Conservation (phyloP, 2,113 vertebrate genomes). For the Petrocephalus microphthalmus region DNA sequence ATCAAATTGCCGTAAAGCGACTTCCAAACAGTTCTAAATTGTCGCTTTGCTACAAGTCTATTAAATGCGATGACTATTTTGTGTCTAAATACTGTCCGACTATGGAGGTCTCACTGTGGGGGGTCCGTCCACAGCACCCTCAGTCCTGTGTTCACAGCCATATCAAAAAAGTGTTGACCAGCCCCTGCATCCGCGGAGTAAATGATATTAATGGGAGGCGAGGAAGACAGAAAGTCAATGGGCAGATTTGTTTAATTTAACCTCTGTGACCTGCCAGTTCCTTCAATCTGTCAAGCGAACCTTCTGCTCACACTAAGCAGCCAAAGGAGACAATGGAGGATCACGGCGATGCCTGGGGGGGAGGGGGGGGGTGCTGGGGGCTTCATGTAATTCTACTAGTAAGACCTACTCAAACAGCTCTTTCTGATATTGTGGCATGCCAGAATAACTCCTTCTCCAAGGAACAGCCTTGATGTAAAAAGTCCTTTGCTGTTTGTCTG, state of each 20-base stretch:
- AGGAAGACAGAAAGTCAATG: conserved; percentile 42
- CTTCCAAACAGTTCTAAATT: not conserved
- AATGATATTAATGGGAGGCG: conserved; percentile 31
- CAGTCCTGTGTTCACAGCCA: conserved; percentile 9
- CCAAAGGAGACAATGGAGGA: not conserved
- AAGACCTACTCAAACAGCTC: not conserved
- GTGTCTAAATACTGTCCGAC: not conserved
- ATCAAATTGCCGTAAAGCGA: not conserved
- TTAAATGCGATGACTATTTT: not conserved
- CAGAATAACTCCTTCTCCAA: not conserved
- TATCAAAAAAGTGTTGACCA: conserved; percentile 9
- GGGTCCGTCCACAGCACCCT: not conserved
- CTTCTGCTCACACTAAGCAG: conserved; percentile 10
- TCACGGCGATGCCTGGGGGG: not conserved
- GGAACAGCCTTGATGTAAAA: not conserved
- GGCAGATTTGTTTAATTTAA: conserved; percentile 41
- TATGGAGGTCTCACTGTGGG: conserved; percentile 15
- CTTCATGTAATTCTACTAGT: not conserved
- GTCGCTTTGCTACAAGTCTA: not conserved
- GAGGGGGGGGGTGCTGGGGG: not conserved
- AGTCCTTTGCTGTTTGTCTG: no score
- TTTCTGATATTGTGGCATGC: not conserved
- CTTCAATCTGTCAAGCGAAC: conserved; percentile 15
- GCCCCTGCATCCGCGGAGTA: conserved; percentile 19
- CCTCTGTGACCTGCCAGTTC: conserved; percentile 35